Percentiles rank a stretch among this genome's conserved stretches.
These are phyloP conservation scores for Chrysoperla carnea DNA, from an alignment of 1,140 invertebrate species.

Conservation along the genomic window DNA sequence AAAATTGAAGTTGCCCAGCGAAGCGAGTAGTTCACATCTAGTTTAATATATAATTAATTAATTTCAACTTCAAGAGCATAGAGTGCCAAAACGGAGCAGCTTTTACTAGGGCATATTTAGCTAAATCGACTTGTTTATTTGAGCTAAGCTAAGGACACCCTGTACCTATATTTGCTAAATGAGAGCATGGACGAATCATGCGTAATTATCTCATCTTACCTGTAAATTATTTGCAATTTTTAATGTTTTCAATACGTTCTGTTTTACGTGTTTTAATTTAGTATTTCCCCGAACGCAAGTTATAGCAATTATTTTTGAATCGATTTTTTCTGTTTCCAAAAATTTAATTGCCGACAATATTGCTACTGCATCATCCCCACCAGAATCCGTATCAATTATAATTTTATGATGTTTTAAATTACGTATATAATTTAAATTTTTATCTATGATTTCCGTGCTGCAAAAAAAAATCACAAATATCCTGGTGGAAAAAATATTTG, in stretches of 20 bases:
- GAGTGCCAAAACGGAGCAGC: too few relatives aligned
- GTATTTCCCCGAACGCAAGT: constrained; percentile 44
- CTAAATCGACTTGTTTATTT: too few relatives aligned
- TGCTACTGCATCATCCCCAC: constrained; percentile 34
- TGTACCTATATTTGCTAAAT: too few relatives aligned
- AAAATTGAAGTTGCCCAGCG: not conserved
- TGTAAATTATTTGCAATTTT: constrained; percentile 5
- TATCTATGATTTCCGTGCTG: too few relatives aligned
- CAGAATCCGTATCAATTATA: constrained; percentile 34
- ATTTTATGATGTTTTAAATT: constrained; percentile 13
- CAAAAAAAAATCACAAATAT: too few relatives aligned
- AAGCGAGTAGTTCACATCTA: too few relatives aligned
- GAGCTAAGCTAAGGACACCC: too few relatives aligned
- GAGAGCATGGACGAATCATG: too few relatives aligned
- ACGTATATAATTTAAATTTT: not conserved
- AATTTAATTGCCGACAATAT: constrained; percentile 23
- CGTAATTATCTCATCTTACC: not conserved
- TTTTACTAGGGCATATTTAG: too few relatives aligned
- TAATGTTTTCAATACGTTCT: constrained; percentile 38
- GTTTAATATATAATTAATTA: too few relatives aligned
- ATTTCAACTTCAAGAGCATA: too few relatives aligned
- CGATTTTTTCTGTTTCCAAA: constrained; percentile 13
- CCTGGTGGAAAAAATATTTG: too few relatives aligned
- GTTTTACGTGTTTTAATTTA: constrained; percentile 29
- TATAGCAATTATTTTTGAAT: constrained; percentile 31